Conservation (phyloP, 2,888 invertebrate species). For the Mylabris sibirica region DNA sequence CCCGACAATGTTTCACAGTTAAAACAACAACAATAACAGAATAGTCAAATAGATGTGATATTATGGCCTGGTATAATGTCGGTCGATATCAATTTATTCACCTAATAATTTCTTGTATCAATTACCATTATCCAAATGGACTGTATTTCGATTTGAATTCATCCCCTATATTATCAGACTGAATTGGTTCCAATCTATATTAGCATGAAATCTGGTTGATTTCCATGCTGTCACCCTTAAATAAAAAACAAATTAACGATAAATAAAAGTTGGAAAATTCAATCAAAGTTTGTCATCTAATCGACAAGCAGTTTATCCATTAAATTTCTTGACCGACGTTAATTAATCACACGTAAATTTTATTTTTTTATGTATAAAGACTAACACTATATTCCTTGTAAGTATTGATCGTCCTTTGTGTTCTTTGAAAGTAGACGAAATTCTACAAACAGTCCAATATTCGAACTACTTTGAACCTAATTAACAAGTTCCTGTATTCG, state of each 20-base stretch:
- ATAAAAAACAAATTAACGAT: not conserved
- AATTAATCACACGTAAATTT: too few species aligned
- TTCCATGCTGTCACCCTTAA: not conserved
- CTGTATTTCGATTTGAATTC: not conserved
- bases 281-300: not conserved
- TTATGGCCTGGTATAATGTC: not conserved
- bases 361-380: too few species aligned
- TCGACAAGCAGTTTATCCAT: not conserved
- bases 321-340: not conserved
- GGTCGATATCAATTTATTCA: not conserved
- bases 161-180: not conserved
- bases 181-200: not conserved
- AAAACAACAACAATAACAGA: not conserved
- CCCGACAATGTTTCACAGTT: not conserved
- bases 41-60: not conserved
- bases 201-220: not conserved
- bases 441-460: not conserved
- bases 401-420: not conserved
- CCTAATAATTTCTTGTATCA: conserved; percentile 1
- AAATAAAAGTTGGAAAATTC: not conserved
- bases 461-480: conserved; percentile 1
- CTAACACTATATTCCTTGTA: too few species aligned
- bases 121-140: not conserved
- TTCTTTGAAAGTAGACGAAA: not conserved
- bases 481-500: not conserved